Conservation (phyloP, 2,888 invertebrate species). For the Coelinius sp. region DNA sequence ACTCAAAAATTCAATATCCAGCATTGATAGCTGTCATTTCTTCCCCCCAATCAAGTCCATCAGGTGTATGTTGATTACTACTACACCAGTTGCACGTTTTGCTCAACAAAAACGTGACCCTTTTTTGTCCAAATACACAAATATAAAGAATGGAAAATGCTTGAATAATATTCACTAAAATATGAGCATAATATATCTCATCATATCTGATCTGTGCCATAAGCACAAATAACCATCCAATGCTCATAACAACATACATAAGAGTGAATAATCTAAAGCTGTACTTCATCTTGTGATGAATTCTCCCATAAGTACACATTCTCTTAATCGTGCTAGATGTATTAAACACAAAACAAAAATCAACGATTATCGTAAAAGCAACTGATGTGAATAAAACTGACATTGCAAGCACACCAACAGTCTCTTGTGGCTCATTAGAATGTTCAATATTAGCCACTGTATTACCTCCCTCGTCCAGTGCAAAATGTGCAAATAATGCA, state of each 20-base stretch:
- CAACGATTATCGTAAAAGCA: slow-evolving; percentile 83
- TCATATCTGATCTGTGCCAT: slow-evolving; percentile 84
- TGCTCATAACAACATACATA: slow-evolving; percentile 81
- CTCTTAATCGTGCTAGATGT: slow-evolving; percentile 85
- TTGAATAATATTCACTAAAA: slow-evolving; percentile 83
- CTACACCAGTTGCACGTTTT: slow-evolving; percentile 80
- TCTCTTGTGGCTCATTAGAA: slow-evolving; percentile 77
- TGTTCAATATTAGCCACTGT: slow-evolving; percentile 48
- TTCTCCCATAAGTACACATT: slow-evolving; percentile 87
- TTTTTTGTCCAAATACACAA: slow-evolving; percentile 83
- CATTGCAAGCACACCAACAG: slow-evolving; percentile 85
- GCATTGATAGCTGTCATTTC: slow-evolving; percentile 91
- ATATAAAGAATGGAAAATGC: slow-evolving; percentile 83
- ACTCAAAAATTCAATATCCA: slow-evolving; percentile 68
- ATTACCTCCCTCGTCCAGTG: slow-evolving; percentile 78
- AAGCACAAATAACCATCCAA: slow-evolving; percentile 83
- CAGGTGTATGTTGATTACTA: slow-evolving; percentile 75
- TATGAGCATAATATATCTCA: slow-evolving; percentile 81
- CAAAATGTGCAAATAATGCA: slow-evolving; percentile 86
- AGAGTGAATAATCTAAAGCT: slow-evolving; percentile 87
- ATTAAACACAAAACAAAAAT: slow-evolving; percentile 85
- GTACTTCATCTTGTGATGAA: slow-evolving; percentile 88
- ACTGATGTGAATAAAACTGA: slow-evolving; percentile 88
- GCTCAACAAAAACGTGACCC: slow-evolving; percentile 83
- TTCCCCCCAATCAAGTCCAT: slow-evolving; percentile 88